These are phyloP conservation scores for Cherax destructor DNA, from an alignment of 1,140 invertebrate species.

Conservation along the genomic window DNA sequence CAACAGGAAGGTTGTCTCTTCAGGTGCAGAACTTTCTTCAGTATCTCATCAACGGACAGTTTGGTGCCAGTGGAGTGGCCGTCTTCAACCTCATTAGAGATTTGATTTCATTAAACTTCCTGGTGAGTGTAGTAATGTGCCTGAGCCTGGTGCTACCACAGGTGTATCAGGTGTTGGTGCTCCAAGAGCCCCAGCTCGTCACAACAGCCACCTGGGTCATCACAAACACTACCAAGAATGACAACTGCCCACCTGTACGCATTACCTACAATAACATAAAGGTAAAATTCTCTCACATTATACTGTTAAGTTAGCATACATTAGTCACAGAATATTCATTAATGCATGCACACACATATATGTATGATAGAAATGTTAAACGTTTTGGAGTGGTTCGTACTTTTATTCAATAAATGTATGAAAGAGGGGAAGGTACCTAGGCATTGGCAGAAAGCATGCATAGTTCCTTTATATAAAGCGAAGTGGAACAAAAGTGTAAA, in stretches of 20 bases:
- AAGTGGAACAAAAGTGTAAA: too few species aligned
- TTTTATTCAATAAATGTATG: too few species aligned
- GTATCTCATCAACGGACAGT: slow-evolving; percentile 17
- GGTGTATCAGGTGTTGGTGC: background rate
- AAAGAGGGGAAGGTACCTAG: too few species aligned
- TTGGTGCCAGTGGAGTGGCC: slow-evolving; percentile 44
- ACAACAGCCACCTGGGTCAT: background rate
- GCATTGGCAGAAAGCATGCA: too few species aligned
- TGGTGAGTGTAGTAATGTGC: slow-evolving; percentile 27
- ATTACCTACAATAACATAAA: slow-evolving; percentile 1
- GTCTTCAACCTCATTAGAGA: slow-evolving; percentile 47
- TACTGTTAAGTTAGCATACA: background rate
- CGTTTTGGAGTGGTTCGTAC: too few species aligned
- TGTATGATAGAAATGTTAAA: too few species aligned
- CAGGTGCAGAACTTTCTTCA: background rate
- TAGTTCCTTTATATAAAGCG: too few species aligned
- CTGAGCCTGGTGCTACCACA: background rate
- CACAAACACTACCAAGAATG: background rate
- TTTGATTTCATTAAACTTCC: slow-evolving; percentile 20
- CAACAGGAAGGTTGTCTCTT: background rate
- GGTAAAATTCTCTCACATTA: slow-evolving; percentile 5
- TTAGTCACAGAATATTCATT: too few species aligned
- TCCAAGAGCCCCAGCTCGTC: background rate
- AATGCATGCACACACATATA: too few species aligned
- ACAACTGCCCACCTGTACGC: background rate